These are phyloP conservation scores for Cervus canadensis DNA, from an alignment of 2,113 vertebrate species.

Conservation along the genomic window DNA sequence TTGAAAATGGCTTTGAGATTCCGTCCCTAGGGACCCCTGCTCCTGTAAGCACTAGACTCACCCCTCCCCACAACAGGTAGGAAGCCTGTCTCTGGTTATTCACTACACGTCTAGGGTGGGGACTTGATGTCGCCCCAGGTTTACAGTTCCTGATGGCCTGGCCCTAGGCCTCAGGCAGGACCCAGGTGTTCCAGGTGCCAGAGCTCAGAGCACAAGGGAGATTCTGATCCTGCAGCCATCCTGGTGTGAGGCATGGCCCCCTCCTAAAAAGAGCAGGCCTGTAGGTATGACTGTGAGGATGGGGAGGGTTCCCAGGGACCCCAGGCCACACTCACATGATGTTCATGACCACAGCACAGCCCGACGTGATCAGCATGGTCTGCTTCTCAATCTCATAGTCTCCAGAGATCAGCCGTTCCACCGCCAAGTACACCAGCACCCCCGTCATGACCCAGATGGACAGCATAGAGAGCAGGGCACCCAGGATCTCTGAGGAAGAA, in stretches of 20 bases:
- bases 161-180: not conserved
- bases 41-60: not conserved
- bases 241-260: not conserved
- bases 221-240: not conserved
- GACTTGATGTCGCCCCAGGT: not conserved
- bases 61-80: not conserved
- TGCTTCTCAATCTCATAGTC: slow-evolving; percentile 86
- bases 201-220: not conserved
- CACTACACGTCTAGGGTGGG: not conserved
- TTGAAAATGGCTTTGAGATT: not conserved
- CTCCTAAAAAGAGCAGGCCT: not conserved
- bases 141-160: not conserved
- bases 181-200: not conserved
- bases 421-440: slow-evolving; percentile 85
- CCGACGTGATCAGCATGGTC: slow-evolving; percentile 91
- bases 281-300: accelerated
- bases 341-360: slow-evolving; percentile 88
- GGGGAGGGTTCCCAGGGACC: accelerated
- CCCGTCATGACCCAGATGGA: slow-evolving; percentile 93
- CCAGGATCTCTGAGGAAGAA: slow-evolving; percentile 87
- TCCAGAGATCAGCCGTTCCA: slow-evolving; percentile 83
- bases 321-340: slow-evolving; percentile 80
- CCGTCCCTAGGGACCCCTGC: not conserved
- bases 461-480: slow-evolving; percentile 88
- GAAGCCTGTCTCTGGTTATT: not conserved